Evolutionary conservation across 1,140 invertebrate species (phyloP).

Genomic region (Venustaconcha ellipsiformis): DNA sequence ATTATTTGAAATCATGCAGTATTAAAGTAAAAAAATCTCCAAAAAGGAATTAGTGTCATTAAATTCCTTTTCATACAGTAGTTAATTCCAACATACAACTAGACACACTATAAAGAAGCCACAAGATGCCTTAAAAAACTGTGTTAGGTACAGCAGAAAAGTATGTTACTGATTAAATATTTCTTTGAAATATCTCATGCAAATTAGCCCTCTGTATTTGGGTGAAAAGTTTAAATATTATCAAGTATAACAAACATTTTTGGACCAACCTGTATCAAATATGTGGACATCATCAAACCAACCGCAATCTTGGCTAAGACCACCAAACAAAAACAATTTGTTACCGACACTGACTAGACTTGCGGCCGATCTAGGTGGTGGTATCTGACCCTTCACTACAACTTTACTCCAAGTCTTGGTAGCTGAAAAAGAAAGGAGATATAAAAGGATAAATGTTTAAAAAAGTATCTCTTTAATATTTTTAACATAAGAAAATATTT

Average conservation of each 20-base stretch:
- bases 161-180: not conserved
- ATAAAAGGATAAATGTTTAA: too few relatives aligned
- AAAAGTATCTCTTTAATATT: too few relatives aligned
- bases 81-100: too few relatives aligned
- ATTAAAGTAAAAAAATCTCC: too few relatives aligned
- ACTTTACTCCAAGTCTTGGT: conserved; percentile 50
- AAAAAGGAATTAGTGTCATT: too few relatives aligned
- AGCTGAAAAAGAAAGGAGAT: conserved; percentile 35
- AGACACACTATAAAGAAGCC: too few relatives aligned
- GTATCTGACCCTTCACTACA: conserved; percentile 42
- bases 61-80: too few relatives aligned
- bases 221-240: not conserved
- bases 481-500: too few relatives aligned
- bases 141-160: too few relatives aligned
- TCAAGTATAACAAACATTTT: not conserved
- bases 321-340: conserved; percentile 65
- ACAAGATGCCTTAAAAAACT: too few relatives aligned
- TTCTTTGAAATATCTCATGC: not conserved
- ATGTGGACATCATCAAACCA: conserved; percentile 62
- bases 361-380: conserved; percentile 53
- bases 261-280: conserved; percentile 60
- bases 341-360: conserved; percentile 56
- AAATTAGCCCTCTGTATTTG: not conserved
- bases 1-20: too few relatives aligned
- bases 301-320: conserved; percentile 60